These are phyloP conservation scores for Platypus cylindrus DNA, from an alignment of 2,888 invertebrate genomes.

Conservation along the genomic window DNA sequence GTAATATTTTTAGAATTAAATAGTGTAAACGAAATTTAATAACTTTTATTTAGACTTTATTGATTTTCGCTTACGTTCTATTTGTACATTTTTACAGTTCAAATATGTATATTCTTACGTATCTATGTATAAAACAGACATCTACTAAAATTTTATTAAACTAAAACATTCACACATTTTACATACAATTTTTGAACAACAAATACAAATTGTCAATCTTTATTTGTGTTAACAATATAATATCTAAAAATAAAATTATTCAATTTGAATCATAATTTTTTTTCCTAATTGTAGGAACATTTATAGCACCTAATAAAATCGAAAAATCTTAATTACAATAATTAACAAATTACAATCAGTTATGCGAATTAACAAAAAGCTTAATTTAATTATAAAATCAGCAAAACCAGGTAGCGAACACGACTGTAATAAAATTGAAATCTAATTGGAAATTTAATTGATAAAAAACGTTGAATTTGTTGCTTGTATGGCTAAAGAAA, in stretches of 20 bases:
- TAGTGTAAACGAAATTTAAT: too few species aligned
- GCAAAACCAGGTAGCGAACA: too few species aligned
- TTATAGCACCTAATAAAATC: too few species aligned
- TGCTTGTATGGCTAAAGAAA: slow-evolving; percentile 14
- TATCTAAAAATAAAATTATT: too few species aligned
- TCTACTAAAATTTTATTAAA: slow-evolving; percentile 6
- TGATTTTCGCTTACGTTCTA: too few species aligned
- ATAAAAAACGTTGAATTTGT: slow-evolving; percentile 10
- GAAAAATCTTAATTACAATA: slow-evolving; percentile 17
- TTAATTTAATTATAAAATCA: slow-evolving; percentile 14
- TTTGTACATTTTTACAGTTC: slow-evolving; percentile 17
- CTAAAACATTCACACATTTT: slow-evolving; percentile 12
- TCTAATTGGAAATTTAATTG: slow-evolving; percentile 12
- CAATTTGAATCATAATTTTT: slow-evolving; percentile 16
- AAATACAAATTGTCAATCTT: slow-evolving; percentile 14
- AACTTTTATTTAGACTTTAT: too few species aligned
- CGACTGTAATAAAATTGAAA: too few species aligned
- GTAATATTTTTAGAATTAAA: too few species aligned
- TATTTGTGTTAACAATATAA: slow-evolving; percentile 22
- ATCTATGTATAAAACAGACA: slow-evolving; percentile 11
- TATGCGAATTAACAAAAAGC: slow-evolving; percentile 16
- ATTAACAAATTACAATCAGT: slow-evolving; percentile 16
- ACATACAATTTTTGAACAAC: slow-evolving; percentile 9
- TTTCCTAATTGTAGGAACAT: slow-evolving; percentile 6
- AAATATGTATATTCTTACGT: too few species aligned